Evolutionary conservation across 2,797 vertebrate species (phyloP).

Genomic region (Uromys caudimaculatus): DNA sequence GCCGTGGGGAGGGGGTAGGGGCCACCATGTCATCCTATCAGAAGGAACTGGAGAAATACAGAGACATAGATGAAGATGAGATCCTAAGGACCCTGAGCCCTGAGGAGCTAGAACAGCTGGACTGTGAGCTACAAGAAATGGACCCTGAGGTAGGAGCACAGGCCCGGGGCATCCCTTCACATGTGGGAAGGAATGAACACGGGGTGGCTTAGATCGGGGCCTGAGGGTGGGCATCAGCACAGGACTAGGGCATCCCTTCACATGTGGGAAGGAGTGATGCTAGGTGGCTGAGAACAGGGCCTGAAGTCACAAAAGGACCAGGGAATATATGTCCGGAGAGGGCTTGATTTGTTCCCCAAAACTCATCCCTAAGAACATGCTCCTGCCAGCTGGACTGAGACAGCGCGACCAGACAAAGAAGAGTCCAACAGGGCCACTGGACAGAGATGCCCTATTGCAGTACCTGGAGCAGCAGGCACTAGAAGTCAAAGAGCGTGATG

Average conservation of each 20-base stretch:
- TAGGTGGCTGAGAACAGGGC: neutral
- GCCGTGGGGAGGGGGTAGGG: conserved; percentile 67
- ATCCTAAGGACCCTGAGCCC: conserved; percentile 94
- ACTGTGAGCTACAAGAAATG: conserved; percentile 95
- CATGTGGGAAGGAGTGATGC: conserved; percentile 19
- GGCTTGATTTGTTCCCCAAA: conserved; percentile 55
- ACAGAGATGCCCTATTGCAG: conserved; percentile 93
- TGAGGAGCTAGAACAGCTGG: conserved; percentile 93
- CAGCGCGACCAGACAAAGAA: conserved; percentile 98
- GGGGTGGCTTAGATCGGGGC: conserved; percentile 65
- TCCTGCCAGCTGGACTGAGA: conserved; percentile 95
- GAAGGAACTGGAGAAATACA: conserved; percentile 92
- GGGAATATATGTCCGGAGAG: conserved; percentile 2
- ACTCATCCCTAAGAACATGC: conserved; percentile 91
- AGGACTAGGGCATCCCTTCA: neutral
- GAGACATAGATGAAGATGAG: conserved; percentile 97
- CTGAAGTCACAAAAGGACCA: neutral
- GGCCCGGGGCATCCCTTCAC: neutral
- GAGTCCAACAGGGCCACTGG: conserved; percentile 92
- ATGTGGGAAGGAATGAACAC: conserved; percentile 16
- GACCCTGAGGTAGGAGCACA: conserved; percentile 93
- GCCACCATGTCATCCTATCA: conserved; percentile 87
- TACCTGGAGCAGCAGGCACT: conserved; percentile 95
- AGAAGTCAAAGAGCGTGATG: conserved; percentile 91
- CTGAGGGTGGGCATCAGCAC: conserved; percentile 90